These are phyloP conservation scores for Darevskia mixta DNA, from an alignment of 2,797 vertebrate genomes.

Conservation along the genomic window DNA sequence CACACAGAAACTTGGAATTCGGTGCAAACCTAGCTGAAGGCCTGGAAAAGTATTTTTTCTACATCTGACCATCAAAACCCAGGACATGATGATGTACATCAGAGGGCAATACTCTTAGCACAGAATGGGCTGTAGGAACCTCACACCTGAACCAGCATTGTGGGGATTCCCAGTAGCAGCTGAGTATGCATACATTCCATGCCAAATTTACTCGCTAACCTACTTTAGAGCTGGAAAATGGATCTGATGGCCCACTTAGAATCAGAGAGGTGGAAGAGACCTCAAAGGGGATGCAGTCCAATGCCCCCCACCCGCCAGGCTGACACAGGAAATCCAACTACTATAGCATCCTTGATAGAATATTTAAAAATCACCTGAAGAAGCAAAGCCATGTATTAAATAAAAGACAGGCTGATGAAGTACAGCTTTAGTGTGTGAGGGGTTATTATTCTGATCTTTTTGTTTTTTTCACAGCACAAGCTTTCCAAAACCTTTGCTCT, in stretches of 20 bases:
- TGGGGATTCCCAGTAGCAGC: neutral
- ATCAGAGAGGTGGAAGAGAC: neutral
- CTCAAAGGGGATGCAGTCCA: neutral
- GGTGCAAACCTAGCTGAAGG: neutral
- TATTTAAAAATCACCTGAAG: neutral
- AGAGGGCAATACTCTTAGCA: neutral
- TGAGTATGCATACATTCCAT: neutral
- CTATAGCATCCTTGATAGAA: neutral
- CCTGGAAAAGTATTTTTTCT: neutral
- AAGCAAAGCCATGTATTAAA: neutral
- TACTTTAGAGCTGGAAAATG: neutral
- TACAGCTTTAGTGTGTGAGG: neutral
- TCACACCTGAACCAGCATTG: neutral
- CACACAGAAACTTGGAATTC: neutral
- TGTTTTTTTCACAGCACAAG: neutral
- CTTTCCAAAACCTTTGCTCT: conserved; percentile 1
- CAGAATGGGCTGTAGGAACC: neutral
- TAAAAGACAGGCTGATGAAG: neutral
- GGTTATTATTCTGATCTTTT: neutral
- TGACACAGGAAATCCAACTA: neutral
- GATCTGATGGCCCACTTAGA: neutral
- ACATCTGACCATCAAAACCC: neutral
- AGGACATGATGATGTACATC: neutral
- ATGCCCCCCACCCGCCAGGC: neutral
- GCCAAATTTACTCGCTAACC: too few species aligned